Conservation (phyloP, 1,140 invertebrate genomes). For the Globodera rostochiensis region DNA sequence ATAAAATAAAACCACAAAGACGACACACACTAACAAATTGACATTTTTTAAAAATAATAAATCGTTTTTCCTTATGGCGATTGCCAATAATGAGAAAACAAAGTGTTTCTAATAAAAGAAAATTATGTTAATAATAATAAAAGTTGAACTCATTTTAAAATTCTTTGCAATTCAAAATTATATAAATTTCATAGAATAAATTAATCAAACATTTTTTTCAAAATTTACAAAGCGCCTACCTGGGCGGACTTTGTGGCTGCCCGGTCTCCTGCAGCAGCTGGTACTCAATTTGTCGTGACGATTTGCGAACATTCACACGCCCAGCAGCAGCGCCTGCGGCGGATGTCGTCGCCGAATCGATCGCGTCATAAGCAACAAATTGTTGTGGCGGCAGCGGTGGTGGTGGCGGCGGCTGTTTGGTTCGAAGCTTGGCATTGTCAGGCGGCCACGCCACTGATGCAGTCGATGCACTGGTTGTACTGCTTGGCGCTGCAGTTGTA, state of each 20-base stretch:
- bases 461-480: too few relatives aligned
- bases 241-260: slow-evolving; percentile 45
- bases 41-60: too few relatives aligned
- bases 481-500: too few relatives aligned
- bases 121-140: too few relatives aligned
- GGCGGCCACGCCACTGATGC: too few relatives aligned
- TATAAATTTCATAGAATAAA: neutral
- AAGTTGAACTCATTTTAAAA: neutral
- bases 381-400: neutral
- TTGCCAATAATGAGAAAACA: too few relatives aligned
- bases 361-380: neutral
- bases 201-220: neutral
- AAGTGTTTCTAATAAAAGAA: too few relatives aligned
- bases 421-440: too few relatives aligned
- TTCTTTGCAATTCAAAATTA: neutral
- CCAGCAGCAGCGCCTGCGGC: slow-evolving; percentile 18
- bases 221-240: neutral
- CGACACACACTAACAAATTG: too few relatives aligned
- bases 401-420: neutral
- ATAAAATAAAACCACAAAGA: too few relatives aligned
- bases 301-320: slow-evolving; percentile 8
- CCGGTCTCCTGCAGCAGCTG: slow-evolving; percentile 55
- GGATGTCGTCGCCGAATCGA: neutral
- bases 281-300: slow-evolving; percentile 48
- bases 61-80: too few relatives aligned